Percentiles rank a stretch among this genome's conserved stretches.
Evolutionary conservation across 2,113 vertebrate genomes (phyloP).

Genomic region (Ascaphus truei): DNA sequence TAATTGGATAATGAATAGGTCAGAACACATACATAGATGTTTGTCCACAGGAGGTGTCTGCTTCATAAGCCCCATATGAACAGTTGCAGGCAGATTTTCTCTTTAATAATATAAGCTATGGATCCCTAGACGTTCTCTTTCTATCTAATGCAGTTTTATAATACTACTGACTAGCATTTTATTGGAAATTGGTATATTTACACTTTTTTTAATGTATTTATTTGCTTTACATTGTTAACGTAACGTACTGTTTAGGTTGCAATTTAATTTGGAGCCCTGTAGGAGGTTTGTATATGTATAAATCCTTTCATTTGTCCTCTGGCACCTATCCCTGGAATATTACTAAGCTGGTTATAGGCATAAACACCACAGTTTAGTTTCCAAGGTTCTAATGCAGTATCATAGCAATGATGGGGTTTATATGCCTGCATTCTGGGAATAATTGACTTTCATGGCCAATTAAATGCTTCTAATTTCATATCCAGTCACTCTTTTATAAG

Average conservation of each 20-base stretch:
- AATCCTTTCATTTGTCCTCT: slow-evolving; percentile 1
- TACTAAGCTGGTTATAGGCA: slow-evolving; percentile 15
- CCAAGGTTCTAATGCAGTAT: slow-evolving; percentile 14
- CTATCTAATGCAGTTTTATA: no score
- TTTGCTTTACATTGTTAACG: not conserved
- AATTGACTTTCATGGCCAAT: slow-evolving; percentile 20
- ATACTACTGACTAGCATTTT: no score
- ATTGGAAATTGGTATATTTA: no score
- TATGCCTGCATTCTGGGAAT: slow-evolving; percentile 15
- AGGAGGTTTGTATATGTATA: not conserved
- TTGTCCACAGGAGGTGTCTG: no score
- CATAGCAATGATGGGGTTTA: slow-evolving; percentile 22
- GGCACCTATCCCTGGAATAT: slow-evolving; percentile 20
- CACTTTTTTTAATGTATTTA: not conserved
- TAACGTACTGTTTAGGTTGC: not conserved
- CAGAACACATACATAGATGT: no score
- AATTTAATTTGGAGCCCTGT: not conserved
- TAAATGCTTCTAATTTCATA: slow-evolving; percentile 1
- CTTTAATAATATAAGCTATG: no score
- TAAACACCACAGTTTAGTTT: not conserved
- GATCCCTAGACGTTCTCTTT: no score
- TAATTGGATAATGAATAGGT: no score
- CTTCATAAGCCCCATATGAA: no score
- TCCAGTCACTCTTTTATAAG: not conserved
- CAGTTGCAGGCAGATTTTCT: no score